These are phyloP conservation scores for Crambe crambe DNA, from an alignment of 37 sponge, comb jelly and placozoan genomes.

Conservation along the genomic window DNA sequence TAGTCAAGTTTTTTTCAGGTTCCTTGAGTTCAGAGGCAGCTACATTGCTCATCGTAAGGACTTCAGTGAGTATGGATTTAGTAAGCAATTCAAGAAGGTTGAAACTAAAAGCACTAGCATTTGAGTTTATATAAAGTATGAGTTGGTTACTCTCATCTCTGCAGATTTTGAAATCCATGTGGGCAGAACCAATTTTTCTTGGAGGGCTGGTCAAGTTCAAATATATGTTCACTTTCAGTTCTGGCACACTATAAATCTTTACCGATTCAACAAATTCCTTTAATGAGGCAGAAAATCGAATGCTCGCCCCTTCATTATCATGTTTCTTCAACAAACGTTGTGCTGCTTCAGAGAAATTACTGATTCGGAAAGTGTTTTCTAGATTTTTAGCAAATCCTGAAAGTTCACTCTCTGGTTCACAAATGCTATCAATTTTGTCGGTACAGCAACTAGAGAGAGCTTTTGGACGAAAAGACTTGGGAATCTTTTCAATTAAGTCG, in stretches of 20 bases:
- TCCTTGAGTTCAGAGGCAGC: too few species aligned
- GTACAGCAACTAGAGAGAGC: background rate
- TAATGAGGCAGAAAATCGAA: background rate
- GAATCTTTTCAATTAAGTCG: background rate
- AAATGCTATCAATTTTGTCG: background rate
- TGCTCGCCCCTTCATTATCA: background rate
- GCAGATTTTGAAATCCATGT: background rate
- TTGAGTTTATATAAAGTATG: background rate
- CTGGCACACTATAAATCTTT: too few species aligned
- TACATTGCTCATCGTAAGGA: background rate
- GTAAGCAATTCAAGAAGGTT: constrained; percentile 6
- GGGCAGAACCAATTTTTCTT: constrained; percentile 10
- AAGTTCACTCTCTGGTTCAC: background rate
- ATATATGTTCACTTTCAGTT: too few species aligned
- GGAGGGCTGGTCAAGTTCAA: too few species aligned
- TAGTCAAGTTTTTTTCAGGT: too few species aligned
- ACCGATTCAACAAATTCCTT: too few species aligned
- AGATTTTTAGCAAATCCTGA: background rate
- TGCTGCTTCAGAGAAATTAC: background rate
- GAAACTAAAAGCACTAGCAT: background rate
- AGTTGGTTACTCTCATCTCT: background rate
- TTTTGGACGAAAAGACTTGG: background rate
- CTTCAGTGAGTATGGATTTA: background rate
- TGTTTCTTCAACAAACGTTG: background rate
- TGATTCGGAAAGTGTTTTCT: background rate